Evolutionary conservation across 1,140 invertebrate genomes (phyloP).

Genomic region (Riptortus pedestris): DNA sequence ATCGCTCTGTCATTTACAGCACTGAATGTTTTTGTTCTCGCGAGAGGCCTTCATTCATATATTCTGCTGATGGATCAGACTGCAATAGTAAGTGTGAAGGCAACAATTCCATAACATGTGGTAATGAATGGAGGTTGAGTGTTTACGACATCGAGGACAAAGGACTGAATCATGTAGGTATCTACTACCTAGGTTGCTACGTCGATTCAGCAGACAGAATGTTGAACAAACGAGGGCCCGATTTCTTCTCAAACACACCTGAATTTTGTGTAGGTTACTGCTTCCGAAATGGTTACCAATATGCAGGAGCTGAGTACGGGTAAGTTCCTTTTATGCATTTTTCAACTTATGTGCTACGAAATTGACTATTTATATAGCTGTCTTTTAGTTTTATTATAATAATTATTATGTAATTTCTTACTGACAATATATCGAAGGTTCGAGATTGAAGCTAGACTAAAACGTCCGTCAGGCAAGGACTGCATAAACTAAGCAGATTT

Average conservation of each 20-base stretch:
- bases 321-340: neutral
- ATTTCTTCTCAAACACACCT: neutral
- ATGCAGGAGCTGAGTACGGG: neutral
- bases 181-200: neutral
- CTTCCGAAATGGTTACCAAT: neutral
- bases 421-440: neutral
- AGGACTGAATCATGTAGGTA: neutral
- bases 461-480: too few relatives aligned
- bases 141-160: conserved; percentile 22
- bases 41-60: conserved; percentile 1
- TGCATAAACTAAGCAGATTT: too few relatives aligned
- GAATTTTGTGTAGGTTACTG: neutral
- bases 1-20: too few relatives aligned
- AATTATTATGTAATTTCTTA: too few relatives aligned
- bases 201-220: neutral
- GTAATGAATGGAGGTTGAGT: conserved; percentile 24
- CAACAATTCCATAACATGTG: conserved; percentile 27
- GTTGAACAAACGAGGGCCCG: neutral
- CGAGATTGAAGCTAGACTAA: neutral
- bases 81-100: conserved; percentile 29
- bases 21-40: conserved; percentile 30
- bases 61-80: conserved; percentile 21
- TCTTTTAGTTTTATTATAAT: neutral
- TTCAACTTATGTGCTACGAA: neutral
- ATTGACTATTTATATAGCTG: neutral